Evolutionary conservation across 2,113 vertebrate genomes (phyloP).

Genomic region (Lamprologus ornatipinnis): DNA sequence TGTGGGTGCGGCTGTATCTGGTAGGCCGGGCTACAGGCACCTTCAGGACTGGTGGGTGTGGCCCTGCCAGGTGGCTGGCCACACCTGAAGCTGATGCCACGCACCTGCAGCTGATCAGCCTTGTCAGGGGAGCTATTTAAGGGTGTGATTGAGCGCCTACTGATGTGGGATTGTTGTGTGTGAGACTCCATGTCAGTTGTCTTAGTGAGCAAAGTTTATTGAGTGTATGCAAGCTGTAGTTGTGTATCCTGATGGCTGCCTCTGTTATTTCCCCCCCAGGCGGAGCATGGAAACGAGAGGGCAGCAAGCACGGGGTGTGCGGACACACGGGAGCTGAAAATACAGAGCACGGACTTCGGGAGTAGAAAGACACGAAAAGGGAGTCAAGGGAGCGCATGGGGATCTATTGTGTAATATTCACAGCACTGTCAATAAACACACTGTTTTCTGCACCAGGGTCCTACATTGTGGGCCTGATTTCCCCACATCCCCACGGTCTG

Average conservation of each 20-base stretch:
- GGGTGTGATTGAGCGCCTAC: neutral
- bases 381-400: neutral
- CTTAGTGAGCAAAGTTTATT: accelerated
- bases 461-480: neutral
- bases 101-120: neutral
- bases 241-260: neutral
- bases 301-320: neutral
- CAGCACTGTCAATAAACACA: neutral
- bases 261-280: neutral
- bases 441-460: neutral
- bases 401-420: neutral
- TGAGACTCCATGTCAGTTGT: accelerated
- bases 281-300: neutral
- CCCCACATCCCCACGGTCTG: neutral
- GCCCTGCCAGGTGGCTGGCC: neutral
- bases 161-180: neutral
- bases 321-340: neutral
- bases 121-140: neutral
- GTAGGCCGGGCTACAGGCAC: neutral
- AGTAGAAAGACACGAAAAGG: neutral
- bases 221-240: neutral
- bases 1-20: neutral
- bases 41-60: neutral
- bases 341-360: accelerated
- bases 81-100: neutral